Base-by-base conservation (phyloP, 2,113 vertebrate genomes). In the Henicopernis longicauda region DNA sequence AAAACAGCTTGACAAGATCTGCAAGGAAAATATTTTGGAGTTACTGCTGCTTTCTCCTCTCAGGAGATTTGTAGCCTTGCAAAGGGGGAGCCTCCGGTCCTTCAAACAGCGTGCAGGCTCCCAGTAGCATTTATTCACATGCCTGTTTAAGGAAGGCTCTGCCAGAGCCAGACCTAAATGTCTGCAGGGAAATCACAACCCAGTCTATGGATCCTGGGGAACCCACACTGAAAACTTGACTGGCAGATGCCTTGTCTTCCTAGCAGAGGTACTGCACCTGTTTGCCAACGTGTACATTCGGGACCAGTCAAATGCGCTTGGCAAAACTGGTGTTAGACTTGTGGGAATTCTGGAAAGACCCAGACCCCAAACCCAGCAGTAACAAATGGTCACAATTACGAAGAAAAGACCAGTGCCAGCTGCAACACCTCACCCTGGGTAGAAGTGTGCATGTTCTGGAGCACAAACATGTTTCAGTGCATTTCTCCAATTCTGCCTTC, bases 1-100 rank as follows among this genome's bases (percentile, higher is more conserved):
- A 84, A 95, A 92, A 16, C 6, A 89, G 90, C 74, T 91, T 91
- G 92, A 78, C 90, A 87, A 73, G 27, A 70, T 72, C 82, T 94
- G 72, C 77, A 93, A 89, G 83, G 86, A 96, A 94, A 93, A 89
- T 1, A 4, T 89, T 87, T 61, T 82, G 54, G 90, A 95, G 71
- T 65, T 93, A 84, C 72, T 31, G 49, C 78, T 92, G 59, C 36
- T 25, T 94, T 89, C 61, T 90, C 62, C 59, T 82, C 81, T 93
- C 65, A 31, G 91, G 83, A 94, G 58, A 79, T 87, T 95, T 84
- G 36, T 70, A 91, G 80, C 10, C n/a, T 42, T 76, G 54, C 5
- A 4, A 80, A 95, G 62, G 32, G 65, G 31, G 55, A 91, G 61
- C 38, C 85, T 93, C 88, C 3, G 7, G 58, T 61, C 55, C 90